Evolutionary conservation across 2,797 vertebrate genomes (phyloP).

Genomic region (Tiaroga cobitis): DNA sequence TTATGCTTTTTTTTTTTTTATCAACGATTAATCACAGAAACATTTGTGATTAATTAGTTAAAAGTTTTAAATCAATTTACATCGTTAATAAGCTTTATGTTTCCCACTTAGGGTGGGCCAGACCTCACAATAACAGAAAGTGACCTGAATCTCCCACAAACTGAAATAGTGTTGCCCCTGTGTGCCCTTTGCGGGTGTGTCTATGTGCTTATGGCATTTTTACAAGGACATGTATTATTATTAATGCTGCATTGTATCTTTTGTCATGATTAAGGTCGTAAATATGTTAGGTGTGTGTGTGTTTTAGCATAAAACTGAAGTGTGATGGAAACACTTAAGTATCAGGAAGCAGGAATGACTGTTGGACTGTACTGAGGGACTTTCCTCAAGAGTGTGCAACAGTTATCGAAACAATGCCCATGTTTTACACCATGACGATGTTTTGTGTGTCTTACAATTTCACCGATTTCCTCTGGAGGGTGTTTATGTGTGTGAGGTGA

Average conservation of each 20-base stretch:
- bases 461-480: constrained; percentile 4
- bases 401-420: constrained; percentile 3
- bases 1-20: neutral
- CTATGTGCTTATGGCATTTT: neutral
- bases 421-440: constrained; percentile 1
- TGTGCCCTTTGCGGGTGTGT: constrained; percentile 1
- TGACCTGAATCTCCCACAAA: neutral
- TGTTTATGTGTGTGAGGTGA: neutral
- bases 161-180: neutral
- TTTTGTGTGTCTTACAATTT: neutral
- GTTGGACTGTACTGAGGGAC: constrained; percentile 71
- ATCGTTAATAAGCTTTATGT: neutral
- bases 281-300: neutral
- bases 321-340: constrained; percentile 67
- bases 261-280: constrained; percentile 5
- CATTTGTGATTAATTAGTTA: neutral
- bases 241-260: constrained; percentile 10
- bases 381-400: constrained; percentile 72
- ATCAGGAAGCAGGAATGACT: constrained; percentile 76
- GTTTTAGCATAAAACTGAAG: neutral
- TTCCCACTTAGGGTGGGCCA: neutral
- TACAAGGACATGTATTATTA: constrained; percentile 22
- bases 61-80: neutral
- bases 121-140: neutral
- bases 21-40: neutral